Percentiles rank a stretch among this genome's conserved stretches.
Conservation (phyloP, 2,888 invertebrate species). For the Nycteola revayana region DNA sequence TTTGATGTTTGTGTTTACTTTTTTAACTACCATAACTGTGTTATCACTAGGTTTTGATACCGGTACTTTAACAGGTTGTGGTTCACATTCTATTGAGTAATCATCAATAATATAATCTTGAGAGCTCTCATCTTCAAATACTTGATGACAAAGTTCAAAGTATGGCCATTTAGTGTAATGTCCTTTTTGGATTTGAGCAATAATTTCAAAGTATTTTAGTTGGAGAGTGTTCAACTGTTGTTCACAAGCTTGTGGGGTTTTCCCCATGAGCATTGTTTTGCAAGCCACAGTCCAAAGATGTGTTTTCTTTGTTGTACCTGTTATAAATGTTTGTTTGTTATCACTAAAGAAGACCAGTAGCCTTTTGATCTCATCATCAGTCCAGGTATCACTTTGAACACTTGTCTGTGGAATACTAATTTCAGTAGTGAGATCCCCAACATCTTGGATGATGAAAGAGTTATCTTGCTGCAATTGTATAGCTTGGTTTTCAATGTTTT, state of each 20-base stretch:
- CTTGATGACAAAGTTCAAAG: slow-evolving; percentile 57
- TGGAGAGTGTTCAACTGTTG: slow-evolving; percentile 49
- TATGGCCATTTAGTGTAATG: slow-evolving; percentile 48
- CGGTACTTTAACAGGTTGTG: slow-evolving; percentile 18
- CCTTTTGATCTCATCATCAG: slow-evolving; percentile 54
- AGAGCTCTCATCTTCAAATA: slow-evolving; percentile 55
- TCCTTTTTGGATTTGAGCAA: slow-evolving; percentile 44
- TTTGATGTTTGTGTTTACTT: slow-evolving; percentile 24
- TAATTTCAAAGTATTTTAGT: slow-evolving; percentile 47
- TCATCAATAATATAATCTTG: slow-evolving; percentile 14
- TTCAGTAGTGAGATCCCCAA: slow-evolving; percentile 15
- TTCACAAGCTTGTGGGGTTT: slow-evolving; percentile 54
- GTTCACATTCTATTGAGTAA: slow-evolving; percentile 7
- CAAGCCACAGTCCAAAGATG: slow-evolving; percentile 70
- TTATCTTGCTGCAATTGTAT: slow-evolving; percentile 38
- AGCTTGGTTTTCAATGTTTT: slow-evolving; percentile 41
- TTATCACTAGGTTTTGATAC: slow-evolving; percentile 19
- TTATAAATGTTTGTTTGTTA: slow-evolving; percentile 62
- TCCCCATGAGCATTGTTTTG: slow-evolving; percentile 62
- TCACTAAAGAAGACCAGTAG: slow-evolving; percentile 67
- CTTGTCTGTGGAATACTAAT: slow-evolving; percentile 10
- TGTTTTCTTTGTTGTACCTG: slow-evolving; percentile 49
- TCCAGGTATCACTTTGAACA: slow-evolving; percentile 40
- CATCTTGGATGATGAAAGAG: slow-evolving; percentile 38
- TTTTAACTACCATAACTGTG: slow-evolving; percentile 43